phyloP scores from a whole-genome alignment of 2,888 invertebrate genomes.

The Nomada ruficornis region DNA sequence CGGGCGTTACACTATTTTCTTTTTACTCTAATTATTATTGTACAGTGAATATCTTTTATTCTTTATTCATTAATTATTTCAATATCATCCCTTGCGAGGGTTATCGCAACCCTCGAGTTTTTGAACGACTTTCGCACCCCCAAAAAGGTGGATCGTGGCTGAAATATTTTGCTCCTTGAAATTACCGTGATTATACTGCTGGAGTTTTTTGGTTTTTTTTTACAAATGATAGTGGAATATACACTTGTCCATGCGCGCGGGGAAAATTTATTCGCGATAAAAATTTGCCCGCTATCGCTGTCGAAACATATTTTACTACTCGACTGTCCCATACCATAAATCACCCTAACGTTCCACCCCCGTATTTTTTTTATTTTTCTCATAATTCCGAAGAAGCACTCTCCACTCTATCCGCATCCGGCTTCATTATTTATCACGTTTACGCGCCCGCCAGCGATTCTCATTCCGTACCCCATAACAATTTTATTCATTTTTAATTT shows the following conservation, averaged over 20 bases:
- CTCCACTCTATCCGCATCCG: constrained; percentile 8
- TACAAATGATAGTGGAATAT: too few relatives aligned
- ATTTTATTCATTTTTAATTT: too few relatives aligned
- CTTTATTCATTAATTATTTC: too few relatives aligned
- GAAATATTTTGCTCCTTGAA: too few relatives aligned
- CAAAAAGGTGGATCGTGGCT: neutral
- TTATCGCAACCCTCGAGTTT: too few relatives aligned
- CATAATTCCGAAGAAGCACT: constrained; percentile 33
- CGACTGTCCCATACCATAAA: constrained; percentile 30
- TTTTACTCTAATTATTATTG: too few relatives aligned
- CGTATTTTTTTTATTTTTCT: constrained; percentile 30
- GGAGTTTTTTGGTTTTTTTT: too few relatives aligned
- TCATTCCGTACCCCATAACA: neutral
- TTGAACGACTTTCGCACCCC: too few relatives aligned
- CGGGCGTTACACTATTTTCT: too few relatives aligned
- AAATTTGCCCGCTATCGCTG: constrained; percentile 17
- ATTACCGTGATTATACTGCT: too few relatives aligned
- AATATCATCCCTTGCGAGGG: too few relatives aligned
- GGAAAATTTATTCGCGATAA: constrained; percentile 21
- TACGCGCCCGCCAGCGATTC: neutral
- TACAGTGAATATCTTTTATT: too few relatives aligned
- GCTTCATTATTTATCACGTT: constrained; percentile 22
- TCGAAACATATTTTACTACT: constrained; percentile 41
- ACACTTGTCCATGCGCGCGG: neutral
- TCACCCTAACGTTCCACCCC: constrained; percentile 21